phyloP scores from a whole-genome alignment of 2,797 vertebrate species.

The Setipinna tenuifilis region DNA sequence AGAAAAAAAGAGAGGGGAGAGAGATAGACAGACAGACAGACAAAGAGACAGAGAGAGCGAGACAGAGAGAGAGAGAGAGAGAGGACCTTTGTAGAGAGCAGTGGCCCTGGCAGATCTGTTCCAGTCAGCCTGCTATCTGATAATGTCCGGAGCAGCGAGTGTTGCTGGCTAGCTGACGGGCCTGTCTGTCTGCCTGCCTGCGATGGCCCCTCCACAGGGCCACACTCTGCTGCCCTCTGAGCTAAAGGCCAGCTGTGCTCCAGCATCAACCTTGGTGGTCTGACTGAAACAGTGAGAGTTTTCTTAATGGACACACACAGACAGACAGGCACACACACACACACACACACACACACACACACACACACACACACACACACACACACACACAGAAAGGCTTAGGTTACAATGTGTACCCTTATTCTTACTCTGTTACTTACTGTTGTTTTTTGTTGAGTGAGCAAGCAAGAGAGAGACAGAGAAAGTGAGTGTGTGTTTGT shows the following conservation, averaged over 20 bases:
- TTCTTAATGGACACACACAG: background rate
- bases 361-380: conserved; percentile 1
- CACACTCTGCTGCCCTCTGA: background rate
- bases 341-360: background rate
- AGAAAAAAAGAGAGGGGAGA: background rate
- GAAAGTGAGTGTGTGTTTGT: background rate
- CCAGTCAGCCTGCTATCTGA: background rate
- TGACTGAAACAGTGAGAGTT: conserved; percentile 5
- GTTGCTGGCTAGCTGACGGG: background rate
- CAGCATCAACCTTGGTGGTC: conserved; percentile 12
- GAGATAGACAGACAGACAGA: background rate
- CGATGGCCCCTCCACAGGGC: background rate
- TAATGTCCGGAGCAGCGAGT: background rate
- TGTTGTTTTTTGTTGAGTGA: background rate
- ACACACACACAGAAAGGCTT: background rate
- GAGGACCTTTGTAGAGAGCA: background rate
- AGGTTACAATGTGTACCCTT: background rate
- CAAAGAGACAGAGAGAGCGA: background rate
- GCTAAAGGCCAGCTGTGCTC: background rate
- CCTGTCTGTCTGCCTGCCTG: background rate
- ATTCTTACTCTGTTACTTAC: background rate
- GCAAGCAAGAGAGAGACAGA: background rate
- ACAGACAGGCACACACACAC: background rate
- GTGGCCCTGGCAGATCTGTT: background rate
- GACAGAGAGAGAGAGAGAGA: background rate